A percentile compares a stretch with the other conserved stretches of the same genome.
phyloP scores from a whole-genome alignment of 1,140 invertebrate genomes.

The Drosophila truncata region DNA sequence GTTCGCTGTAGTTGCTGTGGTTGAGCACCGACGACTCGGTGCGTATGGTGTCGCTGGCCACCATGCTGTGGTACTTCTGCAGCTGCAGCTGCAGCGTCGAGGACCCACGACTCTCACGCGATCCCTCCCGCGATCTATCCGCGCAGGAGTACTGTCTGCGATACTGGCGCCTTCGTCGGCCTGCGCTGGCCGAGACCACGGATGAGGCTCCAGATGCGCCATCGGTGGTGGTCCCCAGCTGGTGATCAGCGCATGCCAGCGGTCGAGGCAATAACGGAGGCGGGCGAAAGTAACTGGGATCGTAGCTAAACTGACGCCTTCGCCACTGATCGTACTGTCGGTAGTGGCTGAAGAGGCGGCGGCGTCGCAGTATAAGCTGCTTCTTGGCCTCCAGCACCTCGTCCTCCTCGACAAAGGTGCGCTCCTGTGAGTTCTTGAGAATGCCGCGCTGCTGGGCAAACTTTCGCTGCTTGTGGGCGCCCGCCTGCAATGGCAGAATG shows the following conservation, averaged over 20 bases:
- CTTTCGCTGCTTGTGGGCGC: constrained; percentile 57
- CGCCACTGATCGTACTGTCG: constrained; percentile 84
- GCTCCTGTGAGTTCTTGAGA: constrained; percentile 78
- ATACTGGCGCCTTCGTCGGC: constrained; percentile 77
- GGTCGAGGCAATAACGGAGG: constrained; percentile 73
- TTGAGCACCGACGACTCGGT: constrained; percentile 78
- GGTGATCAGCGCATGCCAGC: constrained; percentile 75
- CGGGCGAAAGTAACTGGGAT: constrained; percentile 84
- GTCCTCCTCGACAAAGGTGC: constrained; percentile 74
- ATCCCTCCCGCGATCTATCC: constrained; percentile 80
- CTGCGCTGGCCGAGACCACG: constrained; percentile 50
- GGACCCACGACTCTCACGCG: constrained; percentile 79
- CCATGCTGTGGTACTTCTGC: constrained; percentile 75
- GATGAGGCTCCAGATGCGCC: constrained; percentile 25
- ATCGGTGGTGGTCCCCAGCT: constrained; percentile 55
- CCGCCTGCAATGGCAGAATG: constrained; percentile 56
- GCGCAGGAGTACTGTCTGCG: constrained; percentile 81
- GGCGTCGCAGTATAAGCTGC: constrained; percentile 78
- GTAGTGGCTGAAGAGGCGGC: constrained; percentile 82
- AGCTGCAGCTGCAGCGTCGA: constrained; percentile 57
- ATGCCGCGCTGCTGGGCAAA: constrained; percentile 82
- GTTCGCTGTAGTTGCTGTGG: constrained; percentile 78
- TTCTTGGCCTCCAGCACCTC: constrained; percentile 82
- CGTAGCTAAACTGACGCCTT: constrained; percentile 82
- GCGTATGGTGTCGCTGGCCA: constrained; percentile 78